A percentile compares a stretch with the other conserved stretches of the same genome.
Evolutionary conservation across 2,888 invertebrate genomes (phyloP).

Genomic region (Rutpela maculata): DNA sequence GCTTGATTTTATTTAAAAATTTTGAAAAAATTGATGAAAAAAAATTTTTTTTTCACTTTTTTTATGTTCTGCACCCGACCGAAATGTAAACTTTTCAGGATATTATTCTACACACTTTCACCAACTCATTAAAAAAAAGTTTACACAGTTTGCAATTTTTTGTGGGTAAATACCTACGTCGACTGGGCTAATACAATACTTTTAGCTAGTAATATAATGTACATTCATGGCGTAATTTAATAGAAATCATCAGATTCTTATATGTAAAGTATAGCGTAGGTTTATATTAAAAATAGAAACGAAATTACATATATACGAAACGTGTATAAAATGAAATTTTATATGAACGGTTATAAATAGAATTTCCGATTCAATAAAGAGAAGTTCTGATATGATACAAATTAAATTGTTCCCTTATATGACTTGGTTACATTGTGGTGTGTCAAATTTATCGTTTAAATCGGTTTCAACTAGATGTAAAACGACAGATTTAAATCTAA

Average conservation of each 20-base stretch:
- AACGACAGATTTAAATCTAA: slow-evolving; percentile 24
- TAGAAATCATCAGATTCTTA: neutral
- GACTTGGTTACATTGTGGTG: slow-evolving; percentile 21
- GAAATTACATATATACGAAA: neutral
- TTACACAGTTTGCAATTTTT: too few species aligned
- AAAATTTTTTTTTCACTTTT: too few species aligned
- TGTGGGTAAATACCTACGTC: too few species aligned
- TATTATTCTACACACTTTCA: too few species aligned
- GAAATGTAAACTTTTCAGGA: too few species aligned
- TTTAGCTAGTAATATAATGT: neutral
- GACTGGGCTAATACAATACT: too few species aligned
- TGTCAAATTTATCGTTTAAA: slow-evolving; percentile 28
- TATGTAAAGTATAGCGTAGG: neutral
- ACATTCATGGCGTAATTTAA: neutral
- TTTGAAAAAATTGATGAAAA: too few species aligned
- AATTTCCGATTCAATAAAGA: slow-evolving; percentile 34
- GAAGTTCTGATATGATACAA: slow-evolving; percentile 34
- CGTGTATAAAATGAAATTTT: slow-evolving; percentile 21
- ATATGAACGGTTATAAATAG: slow-evolving; percentile 22
- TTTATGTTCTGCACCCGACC: too few species aligned
- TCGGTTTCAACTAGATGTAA: slow-evolving; percentile 10
- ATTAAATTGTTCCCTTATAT: slow-evolving; percentile 32
- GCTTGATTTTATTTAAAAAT: too few species aligned
- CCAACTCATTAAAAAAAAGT: too few species aligned
- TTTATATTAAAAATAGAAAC: neutral